phyloP scores from a whole-genome alignment of 2,888 invertebrate species.

The Neoitamus cyanurus region DNA sequence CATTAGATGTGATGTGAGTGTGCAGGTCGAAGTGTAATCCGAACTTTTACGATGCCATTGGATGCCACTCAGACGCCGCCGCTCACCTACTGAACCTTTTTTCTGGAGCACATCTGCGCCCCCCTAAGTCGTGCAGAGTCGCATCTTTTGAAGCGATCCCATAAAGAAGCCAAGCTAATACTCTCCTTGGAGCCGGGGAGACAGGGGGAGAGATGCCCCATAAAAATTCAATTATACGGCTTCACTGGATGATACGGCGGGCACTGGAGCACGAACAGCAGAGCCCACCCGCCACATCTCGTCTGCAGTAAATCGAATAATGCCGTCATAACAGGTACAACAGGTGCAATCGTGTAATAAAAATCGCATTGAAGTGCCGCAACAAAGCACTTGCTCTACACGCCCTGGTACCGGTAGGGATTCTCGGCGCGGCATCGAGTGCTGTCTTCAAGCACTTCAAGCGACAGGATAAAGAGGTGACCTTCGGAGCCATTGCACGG shows the following conservation, averaged over 20 bases:
- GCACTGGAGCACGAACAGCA: neutral
- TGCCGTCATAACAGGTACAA: constrained; percentile 19
- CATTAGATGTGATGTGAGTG: neutral
- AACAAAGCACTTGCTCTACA: neutral
- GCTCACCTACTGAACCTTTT: neutral
- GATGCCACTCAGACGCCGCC: neutral
- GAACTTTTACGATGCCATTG: neutral
- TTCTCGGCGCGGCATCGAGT: neutral
- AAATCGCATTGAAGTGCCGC: constrained; percentile 1
- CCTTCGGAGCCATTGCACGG: neutral
- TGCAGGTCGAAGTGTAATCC: neutral
- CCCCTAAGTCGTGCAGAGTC: neutral
- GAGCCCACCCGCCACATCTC: neutral
- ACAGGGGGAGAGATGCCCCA: neutral
- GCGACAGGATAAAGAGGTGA: neutral
- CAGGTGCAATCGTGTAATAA: constrained; percentile 19
- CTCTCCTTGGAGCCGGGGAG: neutral
- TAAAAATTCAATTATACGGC: constrained; percentile 11
- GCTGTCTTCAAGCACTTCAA: neutral
- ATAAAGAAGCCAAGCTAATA: neutral
- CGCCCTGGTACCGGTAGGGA: neutral
- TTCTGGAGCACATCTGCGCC: neutral
- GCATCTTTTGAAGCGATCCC: neutral
- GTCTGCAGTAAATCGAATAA: constrained; percentile 18
- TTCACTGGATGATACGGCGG: neutral